Evolutionary conservation across 2,888 invertebrate genomes (phyloP), one percentile per base, ranked within the genome.

Genomic region (Cyrtodaria siliqua): DNA sequence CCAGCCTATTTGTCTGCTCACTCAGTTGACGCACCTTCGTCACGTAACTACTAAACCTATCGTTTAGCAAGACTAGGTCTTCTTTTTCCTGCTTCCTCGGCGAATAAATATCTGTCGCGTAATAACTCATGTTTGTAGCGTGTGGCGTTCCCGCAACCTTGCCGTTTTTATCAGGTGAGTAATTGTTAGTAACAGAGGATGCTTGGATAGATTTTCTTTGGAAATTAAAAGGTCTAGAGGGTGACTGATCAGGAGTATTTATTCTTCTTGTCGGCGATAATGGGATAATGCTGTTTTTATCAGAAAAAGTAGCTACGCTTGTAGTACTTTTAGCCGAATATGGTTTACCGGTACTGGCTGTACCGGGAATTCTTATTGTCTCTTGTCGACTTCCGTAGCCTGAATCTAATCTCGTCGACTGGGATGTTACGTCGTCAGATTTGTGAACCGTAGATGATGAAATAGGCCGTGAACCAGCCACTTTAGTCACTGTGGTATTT

Each of bases 11-110:
- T 27, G 76, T 81, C 52, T 86, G 80, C 40, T 90, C 87, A n/a
- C 84, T 79, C 20, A 90, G 64, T 63, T 84, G 82, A 23, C 89
- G 81, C 6, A 90, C 89, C 50, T 85, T 85, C 24, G 83, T 74
- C 42, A 91, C 83, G 47, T 91, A 91, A 8, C 83, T 55, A 0
- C 85, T 67, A 49, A 91, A 88, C 16, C 52, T 82, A 20, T 90
- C 89, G 72, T 90, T 89, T 24, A 91, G 61, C n/a, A 77, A 67
- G 66, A 89, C 88, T 2, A 91, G 75, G 59, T 89, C 90, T 40
- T 86, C 86, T 44, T 85, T 86, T 69, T 89, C 89, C 69, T 88
- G 88, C 42, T 72, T 68, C 38, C 86, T 61, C 20, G 79, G 66
- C 18, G 80, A 71, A 55, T 75, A 72, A 12, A 69, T 52, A 14